These are phyloP conservation scores for Sphyrna mokarran DNA, from an alignment of 2,113 vertebrate species.

Conservation along the genomic window DNA sequence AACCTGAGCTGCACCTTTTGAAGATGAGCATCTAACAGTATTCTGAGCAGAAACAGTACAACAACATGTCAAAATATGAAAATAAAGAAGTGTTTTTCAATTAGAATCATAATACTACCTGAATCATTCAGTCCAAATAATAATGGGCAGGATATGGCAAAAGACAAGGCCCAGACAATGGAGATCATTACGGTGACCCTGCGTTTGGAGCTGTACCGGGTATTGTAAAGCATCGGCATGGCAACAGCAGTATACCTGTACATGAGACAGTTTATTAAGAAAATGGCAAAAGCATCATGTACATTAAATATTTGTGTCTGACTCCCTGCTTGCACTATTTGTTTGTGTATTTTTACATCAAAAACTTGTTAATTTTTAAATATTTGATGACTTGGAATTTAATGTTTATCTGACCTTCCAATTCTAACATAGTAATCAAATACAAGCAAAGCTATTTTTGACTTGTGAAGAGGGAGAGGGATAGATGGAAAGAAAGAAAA, in stretches of 20 bases:
- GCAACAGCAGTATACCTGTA: constrained; percentile 93
- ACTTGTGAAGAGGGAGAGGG: neutral
- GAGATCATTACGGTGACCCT: constrained; percentile 92
- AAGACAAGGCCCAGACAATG: constrained; percentile 92
- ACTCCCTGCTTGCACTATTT: too few species aligned
- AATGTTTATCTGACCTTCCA: neutral
- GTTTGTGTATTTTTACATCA: neutral
- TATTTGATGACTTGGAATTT: neutral
- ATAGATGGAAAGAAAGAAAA: neutral
- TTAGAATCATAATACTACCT: constrained; percentile 56
- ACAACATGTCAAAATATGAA: neutral
- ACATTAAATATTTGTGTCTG: too few species aligned
- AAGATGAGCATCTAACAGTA: neutral
- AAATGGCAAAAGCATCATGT: neutral
- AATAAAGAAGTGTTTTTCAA: neutral
- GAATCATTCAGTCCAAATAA: constrained; percentile 93
- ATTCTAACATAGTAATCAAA: neutral
- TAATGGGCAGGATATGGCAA: constrained; percentile 91
- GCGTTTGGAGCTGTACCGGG: constrained; percentile 91
- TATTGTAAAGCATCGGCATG: constrained; percentile 98
- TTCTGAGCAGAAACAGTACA: neutral
- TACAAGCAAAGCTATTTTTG: neutral
- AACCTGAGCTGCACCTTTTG: neutral
- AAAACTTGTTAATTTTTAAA: neutral
- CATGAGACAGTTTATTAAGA: neutral